These are phyloP conservation scores for Epinephelus malabaricus DNA, from an alignment of 2,797 vertebrate genomes.

Conservation along the genomic window DNA sequence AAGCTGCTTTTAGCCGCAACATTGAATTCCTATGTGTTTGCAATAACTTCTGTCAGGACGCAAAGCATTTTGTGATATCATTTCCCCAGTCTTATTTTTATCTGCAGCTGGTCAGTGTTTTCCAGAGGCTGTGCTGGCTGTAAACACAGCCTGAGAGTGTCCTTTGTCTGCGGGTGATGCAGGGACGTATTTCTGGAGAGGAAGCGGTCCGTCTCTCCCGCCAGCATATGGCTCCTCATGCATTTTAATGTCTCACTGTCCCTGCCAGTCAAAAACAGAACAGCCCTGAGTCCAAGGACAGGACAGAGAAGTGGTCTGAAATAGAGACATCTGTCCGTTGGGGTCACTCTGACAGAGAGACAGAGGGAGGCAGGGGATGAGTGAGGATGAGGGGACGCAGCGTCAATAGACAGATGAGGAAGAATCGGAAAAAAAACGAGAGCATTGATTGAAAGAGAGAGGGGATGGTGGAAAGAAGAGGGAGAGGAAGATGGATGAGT, in stretches of 20 bases:
- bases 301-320: conserved; percentile 66
- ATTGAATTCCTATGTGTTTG: conserved; percentile 32
- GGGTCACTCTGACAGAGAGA: conserved; percentile 62
- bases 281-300: conserved; percentile 68
- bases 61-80: conserved; percentile 26
- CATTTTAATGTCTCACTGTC: conserved; percentile 80
- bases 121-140: conserved; percentile 31
- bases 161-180: conserved; percentile 66
- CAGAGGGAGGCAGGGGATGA: not conserved
- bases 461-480: conserved; percentile 40
- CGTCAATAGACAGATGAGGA: conserved; percentile 45
- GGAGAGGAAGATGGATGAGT: conserved; percentile 69
- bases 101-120: conserved; percentile 63
- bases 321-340: conserved; percentile 70
- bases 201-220: conserved; percentile 46
- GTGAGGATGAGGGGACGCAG: conserved; percentile 28
- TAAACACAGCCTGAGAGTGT: conserved; percentile 51
- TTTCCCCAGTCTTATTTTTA: conserved; percentile 41
- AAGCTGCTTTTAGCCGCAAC: conserved; percentile 27
- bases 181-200: conserved; percentile 74
- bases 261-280: conserved; percentile 64
- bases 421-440: conserved; percentile 28
- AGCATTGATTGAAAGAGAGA: conserved; percentile 68
- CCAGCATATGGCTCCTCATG: conserved; percentile 73
- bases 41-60: conserved; percentile 27